phyloP scores from a whole-genome alignment of 2,113 vertebrate genomes.

The Podarcis cretensis region DNA sequence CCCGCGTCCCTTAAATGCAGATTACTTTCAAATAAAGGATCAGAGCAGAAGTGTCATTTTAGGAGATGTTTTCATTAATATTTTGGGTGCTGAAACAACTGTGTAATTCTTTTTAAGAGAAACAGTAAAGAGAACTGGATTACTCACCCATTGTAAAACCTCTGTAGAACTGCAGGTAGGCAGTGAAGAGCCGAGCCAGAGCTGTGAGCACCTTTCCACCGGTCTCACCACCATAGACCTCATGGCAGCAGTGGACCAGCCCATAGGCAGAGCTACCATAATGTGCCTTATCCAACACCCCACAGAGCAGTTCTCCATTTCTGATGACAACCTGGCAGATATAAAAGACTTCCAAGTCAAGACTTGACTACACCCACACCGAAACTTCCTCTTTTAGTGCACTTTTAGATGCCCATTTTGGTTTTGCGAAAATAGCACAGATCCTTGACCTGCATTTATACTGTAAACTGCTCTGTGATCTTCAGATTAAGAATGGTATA shows the following conservation, averaged over 20 bases:
- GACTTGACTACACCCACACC: neutral
- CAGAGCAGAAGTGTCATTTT: neutral
- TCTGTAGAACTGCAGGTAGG: conserved; percentile 93
- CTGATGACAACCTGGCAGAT: conserved; percentile 87
- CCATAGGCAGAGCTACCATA: conserved; percentile 96
- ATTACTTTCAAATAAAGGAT: neutral
- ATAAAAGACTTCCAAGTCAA: conserved; percentile 3
- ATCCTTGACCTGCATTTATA: neutral
- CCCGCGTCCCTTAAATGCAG: neutral
- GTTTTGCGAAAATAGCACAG: neutral
- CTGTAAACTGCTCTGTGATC: too few relatives aligned
- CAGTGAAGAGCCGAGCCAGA: conserved; percentile 94
- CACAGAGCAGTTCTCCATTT: conserved; percentile 89
- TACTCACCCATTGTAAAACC: conserved; percentile 94
- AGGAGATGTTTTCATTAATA: neutral
- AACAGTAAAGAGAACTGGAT: neutral
- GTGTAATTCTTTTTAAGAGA: neutral
- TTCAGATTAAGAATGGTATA: too few relatives aligned
- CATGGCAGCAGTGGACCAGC: conserved; percentile 95
- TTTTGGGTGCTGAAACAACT: accelerated
- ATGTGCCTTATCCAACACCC: conserved; percentile 96
- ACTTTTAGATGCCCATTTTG: neutral
- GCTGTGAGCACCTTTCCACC: conserved; percentile 92
- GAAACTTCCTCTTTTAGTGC: neutral
- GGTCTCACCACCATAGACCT: conserved; percentile 92